A percentile compares a stretch with the other conserved stretches of the same genome.
These are phyloP conservation scores for Zootermopsis nevadensis DNA, from an alignment of 2,888 invertebrate species.

Conservation along the genomic window DNA sequence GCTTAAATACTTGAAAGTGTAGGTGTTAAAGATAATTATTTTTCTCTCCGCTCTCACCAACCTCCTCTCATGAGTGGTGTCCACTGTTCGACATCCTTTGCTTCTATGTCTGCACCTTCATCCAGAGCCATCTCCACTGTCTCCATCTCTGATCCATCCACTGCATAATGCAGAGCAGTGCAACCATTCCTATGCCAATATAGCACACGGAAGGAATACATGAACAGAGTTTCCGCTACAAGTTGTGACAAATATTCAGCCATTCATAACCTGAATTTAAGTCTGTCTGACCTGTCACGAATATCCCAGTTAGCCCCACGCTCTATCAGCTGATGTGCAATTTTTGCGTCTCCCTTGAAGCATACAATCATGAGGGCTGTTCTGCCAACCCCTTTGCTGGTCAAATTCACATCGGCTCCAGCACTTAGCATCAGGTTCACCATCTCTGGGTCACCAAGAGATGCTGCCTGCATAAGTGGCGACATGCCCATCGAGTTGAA, in stretches of 20 bases:
- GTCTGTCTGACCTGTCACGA: slow-evolving; percentile 53
- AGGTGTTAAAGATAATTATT: too few species aligned
- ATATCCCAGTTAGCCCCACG: slow-evolving; percentile 55
- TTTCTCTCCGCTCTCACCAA: slow-evolving; percentile 37
- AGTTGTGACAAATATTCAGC: too few species aligned
- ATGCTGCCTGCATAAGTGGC: slow-evolving; percentile 56
- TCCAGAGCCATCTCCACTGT: slow-evolving; percentile 53
- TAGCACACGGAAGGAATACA: background rate
- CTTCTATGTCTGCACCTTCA: slow-evolving; percentile 53
- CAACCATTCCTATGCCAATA: slow-evolving; percentile 53
- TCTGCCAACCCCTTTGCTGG: slow-evolving; percentile 51
- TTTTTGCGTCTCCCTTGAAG: slow-evolving; percentile 52
- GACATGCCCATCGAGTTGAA: slow-evolving; percentile 55
- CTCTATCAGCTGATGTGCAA: slow-evolving; percentile 52
- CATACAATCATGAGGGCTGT: slow-evolving; percentile 56
- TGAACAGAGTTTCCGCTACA: too few species aligned
- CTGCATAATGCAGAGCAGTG: slow-evolving; percentile 55
- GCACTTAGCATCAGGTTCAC: slow-evolving; percentile 53
- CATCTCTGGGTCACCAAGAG: slow-evolving; percentile 53
- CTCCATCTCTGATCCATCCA: slow-evolving; percentile 53
- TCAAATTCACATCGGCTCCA: slow-evolving; percentile 55
- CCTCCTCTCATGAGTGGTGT: slow-evolving; percentile 56
- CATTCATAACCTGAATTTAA: too few species aligned
- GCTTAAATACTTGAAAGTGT: too few species aligned
- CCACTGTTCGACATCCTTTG: slow-evolving; percentile 55